Conservation (phyloP, 2,113 vertebrate genomes). For the Hiodon alosoides region DNA sequence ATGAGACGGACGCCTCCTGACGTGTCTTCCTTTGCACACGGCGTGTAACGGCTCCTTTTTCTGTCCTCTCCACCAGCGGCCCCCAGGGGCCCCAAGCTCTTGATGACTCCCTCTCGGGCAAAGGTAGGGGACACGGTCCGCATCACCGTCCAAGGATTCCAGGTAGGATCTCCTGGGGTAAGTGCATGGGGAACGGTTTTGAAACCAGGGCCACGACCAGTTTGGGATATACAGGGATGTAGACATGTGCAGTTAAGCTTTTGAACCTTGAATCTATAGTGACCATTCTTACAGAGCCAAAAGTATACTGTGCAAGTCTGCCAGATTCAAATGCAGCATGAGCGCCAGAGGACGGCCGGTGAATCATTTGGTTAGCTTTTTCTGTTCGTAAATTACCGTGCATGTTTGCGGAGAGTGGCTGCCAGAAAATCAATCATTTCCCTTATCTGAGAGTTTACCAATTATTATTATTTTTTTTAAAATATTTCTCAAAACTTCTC, state of each 20-base stretch:
- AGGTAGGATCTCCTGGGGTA: slow-evolving; percentile 67
- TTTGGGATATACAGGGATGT: slow-evolving; percentile 23
- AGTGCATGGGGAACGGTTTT: slow-evolving; percentile 40
- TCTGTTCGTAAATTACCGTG: not conserved
- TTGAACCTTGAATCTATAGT: slow-evolving; percentile 20
- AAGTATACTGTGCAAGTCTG: slow-evolving; percentile 29
- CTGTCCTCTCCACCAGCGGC: slow-evolving; percentile 66
- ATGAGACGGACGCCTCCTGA: slow-evolving; percentile 45
- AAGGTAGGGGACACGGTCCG: slow-evolving; percentile 90
- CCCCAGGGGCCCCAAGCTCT: slow-evolving; percentile 88
- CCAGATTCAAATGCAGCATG: slow-evolving; percentile 17
- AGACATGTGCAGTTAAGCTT: slow-evolving; percentile 26
- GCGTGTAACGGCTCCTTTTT: slow-evolving; percentile 32
- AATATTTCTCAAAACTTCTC: no score
- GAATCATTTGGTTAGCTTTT: not conserved
- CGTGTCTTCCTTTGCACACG: slow-evolving; percentile 38
- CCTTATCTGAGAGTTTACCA: not conserved
- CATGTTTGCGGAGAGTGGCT: not conserved
- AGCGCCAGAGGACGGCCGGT: not conserved
- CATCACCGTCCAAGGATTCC: slow-evolving; percentile 90
- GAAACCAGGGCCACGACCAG: slow-evolving; percentile 31
- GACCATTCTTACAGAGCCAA: slow-evolving; percentile 31
- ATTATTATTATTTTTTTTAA: no score
- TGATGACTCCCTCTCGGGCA: slow-evolving; percentile 79
- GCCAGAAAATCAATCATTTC: no score